These are phyloP conservation scores for Anisognathus igniventris DNA, from an alignment of 2,797 vertebrate genomes.

Conservation along the genomic window DNA sequence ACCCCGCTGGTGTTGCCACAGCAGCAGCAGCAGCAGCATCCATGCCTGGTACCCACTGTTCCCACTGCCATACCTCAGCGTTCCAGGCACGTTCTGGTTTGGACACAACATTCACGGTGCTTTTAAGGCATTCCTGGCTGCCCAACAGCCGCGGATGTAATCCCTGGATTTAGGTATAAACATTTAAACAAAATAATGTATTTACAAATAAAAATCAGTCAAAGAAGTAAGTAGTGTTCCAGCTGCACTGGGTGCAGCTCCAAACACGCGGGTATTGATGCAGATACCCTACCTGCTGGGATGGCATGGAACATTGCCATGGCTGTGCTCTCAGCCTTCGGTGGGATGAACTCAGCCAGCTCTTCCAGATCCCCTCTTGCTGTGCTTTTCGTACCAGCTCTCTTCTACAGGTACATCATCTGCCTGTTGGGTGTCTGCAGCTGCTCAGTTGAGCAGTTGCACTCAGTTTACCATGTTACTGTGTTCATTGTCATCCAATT, in stretches of 20 bases:
- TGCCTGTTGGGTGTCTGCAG: accelerated
- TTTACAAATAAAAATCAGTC: neutral
- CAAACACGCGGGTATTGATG: accelerated
- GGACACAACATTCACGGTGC: accelerated
- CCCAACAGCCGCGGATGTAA: accelerated
- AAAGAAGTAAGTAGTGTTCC: no score
- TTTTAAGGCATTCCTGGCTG: neutral
- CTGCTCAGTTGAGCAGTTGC: neutral
- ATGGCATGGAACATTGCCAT: no score
- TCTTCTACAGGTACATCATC: accelerated
- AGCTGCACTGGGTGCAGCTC: no score
- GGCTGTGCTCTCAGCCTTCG: accelerated
- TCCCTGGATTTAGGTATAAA: neutral
- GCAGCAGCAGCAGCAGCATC: neutral
- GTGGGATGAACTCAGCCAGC: neutral
- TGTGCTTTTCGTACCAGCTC: neutral
- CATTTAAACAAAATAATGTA: accelerated
- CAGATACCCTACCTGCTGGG: neutral
- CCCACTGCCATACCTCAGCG: accelerated
- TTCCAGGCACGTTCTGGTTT: accelerated
- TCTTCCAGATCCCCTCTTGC: neutral
- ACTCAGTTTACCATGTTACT: neutral
- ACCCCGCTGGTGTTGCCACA: accelerated
- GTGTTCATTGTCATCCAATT: no score
- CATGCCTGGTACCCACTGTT: neutral